These are phyloP conservation scores for Cynopterus brachyotis DNA, from an alignment of 2,113 vertebrate species.

Conservation along the genomic window DNA sequence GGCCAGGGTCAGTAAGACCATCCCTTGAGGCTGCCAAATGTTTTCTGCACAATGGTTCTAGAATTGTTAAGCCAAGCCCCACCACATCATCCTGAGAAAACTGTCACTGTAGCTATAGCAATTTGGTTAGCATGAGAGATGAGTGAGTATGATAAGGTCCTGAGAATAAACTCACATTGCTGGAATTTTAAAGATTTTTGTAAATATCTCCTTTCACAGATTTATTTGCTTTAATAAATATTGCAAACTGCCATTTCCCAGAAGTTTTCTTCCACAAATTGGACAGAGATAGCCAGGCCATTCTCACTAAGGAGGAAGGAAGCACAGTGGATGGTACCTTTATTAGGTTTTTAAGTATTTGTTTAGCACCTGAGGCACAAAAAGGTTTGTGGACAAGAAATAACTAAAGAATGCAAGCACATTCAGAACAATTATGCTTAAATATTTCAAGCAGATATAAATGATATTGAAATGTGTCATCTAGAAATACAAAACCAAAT, in stretches of 20 bases:
- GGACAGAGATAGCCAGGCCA: neutral
- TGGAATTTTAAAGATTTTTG: neutral
- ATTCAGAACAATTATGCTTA: neutral
- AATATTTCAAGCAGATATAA: neutral
- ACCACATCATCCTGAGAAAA: neutral
- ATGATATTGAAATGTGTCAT: neutral
- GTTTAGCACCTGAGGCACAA: neutral
- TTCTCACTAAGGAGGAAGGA: neutral
- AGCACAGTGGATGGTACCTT: neutral
- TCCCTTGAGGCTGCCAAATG: neutral
- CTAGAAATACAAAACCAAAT: neutral
- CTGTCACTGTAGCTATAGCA: too few relatives aligned
- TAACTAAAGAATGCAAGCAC: neutral
- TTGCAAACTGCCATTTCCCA: neutral
- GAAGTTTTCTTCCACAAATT: neutral
- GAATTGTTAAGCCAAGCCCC: neutral
- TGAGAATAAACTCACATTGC: neutral
- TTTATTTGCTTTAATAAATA: neutral
- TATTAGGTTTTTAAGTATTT: neutral
- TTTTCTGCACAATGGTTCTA: neutral
- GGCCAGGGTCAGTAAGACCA: neutral
- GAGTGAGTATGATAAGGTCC: rapidly evolving
- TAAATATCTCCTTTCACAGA: constrained; percentile 1
- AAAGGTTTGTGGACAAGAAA: neutral
- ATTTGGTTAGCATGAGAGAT: neutral